Evolutionary conservation across 2,888 invertebrate species (phyloP), one percentile per base, ranked within the genome.

Genomic region (Deroplatys truncata): DNA sequence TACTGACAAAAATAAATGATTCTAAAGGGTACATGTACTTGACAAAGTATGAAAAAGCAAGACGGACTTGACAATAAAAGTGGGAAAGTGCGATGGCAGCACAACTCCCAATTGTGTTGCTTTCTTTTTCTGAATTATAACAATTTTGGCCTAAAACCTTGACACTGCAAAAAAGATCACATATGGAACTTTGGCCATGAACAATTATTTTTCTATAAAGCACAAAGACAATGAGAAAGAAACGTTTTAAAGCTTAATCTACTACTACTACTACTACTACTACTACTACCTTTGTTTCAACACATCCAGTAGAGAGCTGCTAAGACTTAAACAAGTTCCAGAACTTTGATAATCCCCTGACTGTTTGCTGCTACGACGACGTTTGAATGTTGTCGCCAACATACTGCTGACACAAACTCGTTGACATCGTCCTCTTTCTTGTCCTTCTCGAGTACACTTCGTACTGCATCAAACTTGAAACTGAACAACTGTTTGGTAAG

Each of bases 351-450:
- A 91, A 97, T 97, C 88, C 98, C 98, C 94, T 98, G 98, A 93
- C 98, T 98, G 94, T 98, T 98, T 88, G 98, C 98, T 85, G 98
- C 98, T 28, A 98, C 96, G 43, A 98, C 96, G 90, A 98, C 97
- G 93, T 97, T 97, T 35, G 97, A 96, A 92, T 96, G 95, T 93
- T 97, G 96, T 91, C 97, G 95, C 98, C 98, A 99, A 93, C 98
- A 98, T 10, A 99, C 98, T 0, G 98, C 98, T 25, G 98, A 98
- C 87, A 99, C 98, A 94, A 98, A 98, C 94, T 98, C 98, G 91
- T 97, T 97, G 2, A 97, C 95, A 92, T 98, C 98, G 92, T 98
- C 98, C 92, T 98, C 98, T 83, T 97, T 95, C 92, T 96, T 96
- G 91, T 96, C 96, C 91, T 96, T 96, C 90, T 97, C 97, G 91